A percentile compares a stretch with the other conserved stretches of the same genome.
Conservation (phyloP, 2,888 invertebrate genomes). For the Eretmocerus hayati region DNA sequence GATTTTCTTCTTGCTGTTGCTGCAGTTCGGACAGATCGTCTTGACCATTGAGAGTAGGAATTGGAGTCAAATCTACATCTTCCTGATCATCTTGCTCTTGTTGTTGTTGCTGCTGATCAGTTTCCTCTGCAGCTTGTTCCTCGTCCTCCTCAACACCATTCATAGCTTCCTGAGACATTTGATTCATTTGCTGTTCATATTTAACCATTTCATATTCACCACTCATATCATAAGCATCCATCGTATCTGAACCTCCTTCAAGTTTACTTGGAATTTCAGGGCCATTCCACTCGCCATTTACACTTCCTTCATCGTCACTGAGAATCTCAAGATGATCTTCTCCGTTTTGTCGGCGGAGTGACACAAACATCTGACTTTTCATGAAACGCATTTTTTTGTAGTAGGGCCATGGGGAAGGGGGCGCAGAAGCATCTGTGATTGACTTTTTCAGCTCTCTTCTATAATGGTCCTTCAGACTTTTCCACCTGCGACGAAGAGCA, state of each 20-base stretch:
- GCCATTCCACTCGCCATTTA: slow-evolving; percentile 15
- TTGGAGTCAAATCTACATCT: slow-evolving; percentile 5
- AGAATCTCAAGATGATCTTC: slow-evolving; percentile 21
- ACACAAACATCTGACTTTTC: slow-evolving; percentile 23
- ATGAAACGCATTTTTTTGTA: slow-evolving; percentile 22
- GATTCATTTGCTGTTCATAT: slow-evolving; percentile 12
- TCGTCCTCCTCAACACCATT: slow-evolving; percentile 8
- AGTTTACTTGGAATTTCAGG: slow-evolving; percentile 7
- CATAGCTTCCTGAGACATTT: neutral
- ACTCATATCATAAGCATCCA: slow-evolving; percentile 18
- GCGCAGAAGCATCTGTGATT: slow-evolving; percentile 15
- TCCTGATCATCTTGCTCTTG: slow-evolving; percentile 6
- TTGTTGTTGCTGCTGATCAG: neutral
- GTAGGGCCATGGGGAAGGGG: slow-evolving; percentile 20
- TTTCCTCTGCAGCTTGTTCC: slow-evolving; percentile 14
- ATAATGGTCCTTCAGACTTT: slow-evolving; percentile 22
- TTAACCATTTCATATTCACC: slow-evolving; percentile 16
- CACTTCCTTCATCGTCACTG: slow-evolving; percentile 19
- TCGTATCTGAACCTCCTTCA: slow-evolving; percentile 15
- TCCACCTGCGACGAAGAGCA: slow-evolving; percentile 19
- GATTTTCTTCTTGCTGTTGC: slow-evolving; percentile 10
- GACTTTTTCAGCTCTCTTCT: slow-evolving; percentile 20
- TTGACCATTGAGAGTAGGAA: slow-evolving; percentile 5
- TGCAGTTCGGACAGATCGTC: slow-evolving; percentile 12
- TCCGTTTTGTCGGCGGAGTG: slow-evolving; percentile 17